These are phyloP conservation scores for Aselliscus stoliczkanus DNA, from an alignment of 2,797 vertebrate genomes.

Conservation along the genomic window DNA sequence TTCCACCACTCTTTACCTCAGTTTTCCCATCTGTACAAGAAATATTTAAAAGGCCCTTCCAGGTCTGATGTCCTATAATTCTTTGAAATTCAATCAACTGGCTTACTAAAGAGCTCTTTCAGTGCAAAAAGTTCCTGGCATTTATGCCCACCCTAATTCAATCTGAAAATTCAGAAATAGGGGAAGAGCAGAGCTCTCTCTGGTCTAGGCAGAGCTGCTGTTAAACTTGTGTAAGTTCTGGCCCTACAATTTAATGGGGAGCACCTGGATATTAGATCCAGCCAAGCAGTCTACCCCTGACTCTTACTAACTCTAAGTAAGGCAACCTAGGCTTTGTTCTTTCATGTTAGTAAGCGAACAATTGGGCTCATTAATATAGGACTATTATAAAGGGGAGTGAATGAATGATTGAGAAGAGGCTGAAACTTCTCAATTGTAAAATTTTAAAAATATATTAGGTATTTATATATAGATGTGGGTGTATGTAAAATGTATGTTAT, in stretches of 20 bases:
- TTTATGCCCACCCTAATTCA: background rate
- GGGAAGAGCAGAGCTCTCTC: background rate
- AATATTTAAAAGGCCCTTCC: background rate
- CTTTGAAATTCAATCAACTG: background rate
- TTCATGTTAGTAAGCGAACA: slow-evolving; percentile 6
- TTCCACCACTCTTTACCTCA: background rate
- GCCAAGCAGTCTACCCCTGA: background rate
- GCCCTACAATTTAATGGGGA: slow-evolving; percentile 27
- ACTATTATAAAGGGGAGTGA: slow-evolving; percentile 8
- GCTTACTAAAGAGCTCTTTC: background rate
- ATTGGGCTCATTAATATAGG: background rate
- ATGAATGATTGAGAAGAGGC: background rate
- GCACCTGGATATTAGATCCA: background rate
- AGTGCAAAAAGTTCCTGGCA: background rate
- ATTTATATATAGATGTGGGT: background rate
- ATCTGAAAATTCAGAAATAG: slow-evolving; percentile 28
- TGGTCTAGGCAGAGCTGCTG: background rate
- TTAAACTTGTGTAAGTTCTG: slow-evolving; percentile 1
- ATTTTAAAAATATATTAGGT: background rate
- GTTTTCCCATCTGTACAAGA: background rate
- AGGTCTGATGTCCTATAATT: background rate
- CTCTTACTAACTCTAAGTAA: slow-evolving; percentile 6
- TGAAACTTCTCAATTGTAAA: background rate
- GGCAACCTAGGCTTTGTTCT: background rate
- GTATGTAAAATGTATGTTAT: slow-evolving; percentile 16